Conservation (phyloP, 2,797 vertebrate genomes). For the Protosalanx chinensis region DNA sequence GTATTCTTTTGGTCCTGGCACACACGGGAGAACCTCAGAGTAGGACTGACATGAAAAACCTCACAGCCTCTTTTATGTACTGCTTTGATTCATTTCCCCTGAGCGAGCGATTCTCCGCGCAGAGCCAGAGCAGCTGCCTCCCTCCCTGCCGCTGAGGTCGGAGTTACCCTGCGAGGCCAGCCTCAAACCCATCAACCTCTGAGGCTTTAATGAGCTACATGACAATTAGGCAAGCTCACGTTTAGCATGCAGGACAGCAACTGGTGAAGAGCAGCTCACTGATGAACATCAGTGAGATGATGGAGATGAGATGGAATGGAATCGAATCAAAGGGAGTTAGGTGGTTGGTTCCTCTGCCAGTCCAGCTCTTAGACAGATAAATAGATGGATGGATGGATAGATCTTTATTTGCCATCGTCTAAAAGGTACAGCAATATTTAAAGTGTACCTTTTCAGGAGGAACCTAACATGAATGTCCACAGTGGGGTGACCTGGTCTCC, state of each 20-base stretch:
- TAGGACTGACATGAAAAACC: slow-evolving; percentile 28
- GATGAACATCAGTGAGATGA: slow-evolving; percentile 2
- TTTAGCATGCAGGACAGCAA: slow-evolving; percentile 10
- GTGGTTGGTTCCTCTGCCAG: slow-evolving; percentile 2
- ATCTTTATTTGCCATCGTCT: too few species aligned
- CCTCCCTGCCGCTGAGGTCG: slow-evolving; percentile 22
- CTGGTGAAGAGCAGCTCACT: not conserved
- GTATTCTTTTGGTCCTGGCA: not conserved
- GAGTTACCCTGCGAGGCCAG: slow-evolving; percentile 23
- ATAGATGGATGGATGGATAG: too few species aligned
- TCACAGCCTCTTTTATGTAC: slow-evolving; percentile 26
- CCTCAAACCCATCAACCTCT: slow-evolving; percentile 31
- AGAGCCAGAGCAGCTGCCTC: slow-evolving; percentile 34
- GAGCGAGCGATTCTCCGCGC: slow-evolving; percentile 23
- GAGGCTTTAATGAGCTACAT: slow-evolving; percentile 40
- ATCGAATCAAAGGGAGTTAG: not conserved
- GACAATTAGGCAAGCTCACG: slow-evolving; percentile 29
- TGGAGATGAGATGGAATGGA: not conserved
- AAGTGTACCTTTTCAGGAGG: slow-evolving; percentile 5
- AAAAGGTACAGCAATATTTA: too few species aligned
- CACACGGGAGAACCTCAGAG: not conserved
- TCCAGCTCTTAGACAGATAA: not conserved
- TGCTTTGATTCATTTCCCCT: slow-evolving; percentile 24
- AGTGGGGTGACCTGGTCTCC: too few species aligned
- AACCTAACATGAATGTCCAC: too few species aligned